These are phyloP conservation scores for Leptinotarsa undecemlineata DNA, from an alignment of 1,140 invertebrate genomes.

Conservation along the genomic window DNA sequence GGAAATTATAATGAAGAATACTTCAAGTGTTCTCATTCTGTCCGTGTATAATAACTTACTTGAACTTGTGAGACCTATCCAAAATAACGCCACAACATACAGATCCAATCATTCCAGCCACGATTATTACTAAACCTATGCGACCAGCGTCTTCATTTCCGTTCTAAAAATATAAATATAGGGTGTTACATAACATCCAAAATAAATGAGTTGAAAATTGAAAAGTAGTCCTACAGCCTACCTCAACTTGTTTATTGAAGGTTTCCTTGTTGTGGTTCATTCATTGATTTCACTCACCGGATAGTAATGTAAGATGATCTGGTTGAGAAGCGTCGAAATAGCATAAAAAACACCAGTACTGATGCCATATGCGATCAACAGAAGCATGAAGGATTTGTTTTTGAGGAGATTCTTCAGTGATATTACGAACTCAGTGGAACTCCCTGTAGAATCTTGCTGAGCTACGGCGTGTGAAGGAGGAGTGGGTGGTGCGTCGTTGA, in stretches of 20 bases:
- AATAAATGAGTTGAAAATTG: too few species aligned
- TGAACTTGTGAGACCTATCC: conserved; percentile 83
- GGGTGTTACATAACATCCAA: not conserved
- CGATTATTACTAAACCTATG: conserved; percentile 86
- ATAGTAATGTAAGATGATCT: conserved; percentile 80
- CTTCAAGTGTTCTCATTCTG: too few species aligned
- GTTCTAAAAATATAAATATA: conserved; percentile 58
- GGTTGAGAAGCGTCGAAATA: conserved; percentile 89
- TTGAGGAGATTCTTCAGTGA: conserved; percentile 74
- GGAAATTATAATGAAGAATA: too few species aligned
- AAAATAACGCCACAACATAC: conserved; percentile 84
- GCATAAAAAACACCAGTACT: conserved; percentile 95
- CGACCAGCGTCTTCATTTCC: conserved; percentile 75
- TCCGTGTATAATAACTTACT: conserved; percentile 61
- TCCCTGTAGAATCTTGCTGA: conserved; percentile 59
- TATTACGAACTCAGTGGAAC: conserved; percentile 66
- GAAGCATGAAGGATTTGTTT: conserved; percentile 78
- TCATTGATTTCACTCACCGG: conserved; percentile 63
- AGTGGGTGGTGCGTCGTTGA: conserved; percentile 74
- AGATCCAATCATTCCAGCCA: conserved; percentile 88
- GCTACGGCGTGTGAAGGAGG: conserved; percentile 78
- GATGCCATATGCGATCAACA: conserved; percentile 85
- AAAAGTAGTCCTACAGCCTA: too few species aligned
- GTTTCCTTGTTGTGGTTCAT: too few species aligned
- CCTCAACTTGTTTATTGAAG: too few species aligned